phyloP scores from a whole-genome alignment of 2,888 invertebrate genomes.

The Chymomyza amoena region DNA sequence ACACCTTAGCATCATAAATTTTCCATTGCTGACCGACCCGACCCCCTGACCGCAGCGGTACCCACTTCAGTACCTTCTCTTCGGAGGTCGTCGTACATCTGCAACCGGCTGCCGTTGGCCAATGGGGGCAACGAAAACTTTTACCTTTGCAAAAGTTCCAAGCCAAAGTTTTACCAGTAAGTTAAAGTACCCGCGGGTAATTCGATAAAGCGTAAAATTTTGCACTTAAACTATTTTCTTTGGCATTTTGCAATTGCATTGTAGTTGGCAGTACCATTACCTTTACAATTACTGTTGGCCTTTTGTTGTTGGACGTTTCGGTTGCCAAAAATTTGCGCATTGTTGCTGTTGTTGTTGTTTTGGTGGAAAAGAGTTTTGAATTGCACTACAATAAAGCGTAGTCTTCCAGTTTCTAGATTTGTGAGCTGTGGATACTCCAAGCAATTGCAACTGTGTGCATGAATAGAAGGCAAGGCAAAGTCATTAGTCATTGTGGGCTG shows the following conservation, averaged over 20 bases:
- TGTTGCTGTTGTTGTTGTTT: conserved; percentile 53
- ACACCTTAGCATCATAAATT: conserved; percentile 70
- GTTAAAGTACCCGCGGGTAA: conserved; percentile 76
- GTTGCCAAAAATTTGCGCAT: neutral
- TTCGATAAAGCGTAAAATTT: conserved; percentile 77
- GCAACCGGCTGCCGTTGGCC: conserved; percentile 1
- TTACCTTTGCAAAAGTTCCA: conserved; percentile 34
- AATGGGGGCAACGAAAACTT: conserved; percentile 24
- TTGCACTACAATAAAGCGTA: conserved; percentile 42
- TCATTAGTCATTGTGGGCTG: conserved; percentile 22
- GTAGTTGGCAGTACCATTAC: conserved; percentile 28
- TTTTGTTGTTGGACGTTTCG: neutral
- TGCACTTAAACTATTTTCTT: conserved; percentile 75
- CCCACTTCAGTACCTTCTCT: neutral
- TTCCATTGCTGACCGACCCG: conserved; percentile 13
- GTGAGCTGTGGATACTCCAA: neutral
- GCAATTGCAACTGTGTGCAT: neutral
- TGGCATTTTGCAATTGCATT: conserved; percentile 55
- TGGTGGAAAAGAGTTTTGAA: conserved; percentile 37
- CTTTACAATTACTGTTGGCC: neutral
- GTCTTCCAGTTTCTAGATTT: neutral
- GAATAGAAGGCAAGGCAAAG: neutral
- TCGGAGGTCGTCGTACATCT: conserved; percentile 7
- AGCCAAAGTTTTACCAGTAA: conserved; percentile 53
- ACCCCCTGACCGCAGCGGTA: conserved; percentile 2